Conservation (phyloP, 2,888 invertebrate genomes). For the Agelastica alni region DNA sequence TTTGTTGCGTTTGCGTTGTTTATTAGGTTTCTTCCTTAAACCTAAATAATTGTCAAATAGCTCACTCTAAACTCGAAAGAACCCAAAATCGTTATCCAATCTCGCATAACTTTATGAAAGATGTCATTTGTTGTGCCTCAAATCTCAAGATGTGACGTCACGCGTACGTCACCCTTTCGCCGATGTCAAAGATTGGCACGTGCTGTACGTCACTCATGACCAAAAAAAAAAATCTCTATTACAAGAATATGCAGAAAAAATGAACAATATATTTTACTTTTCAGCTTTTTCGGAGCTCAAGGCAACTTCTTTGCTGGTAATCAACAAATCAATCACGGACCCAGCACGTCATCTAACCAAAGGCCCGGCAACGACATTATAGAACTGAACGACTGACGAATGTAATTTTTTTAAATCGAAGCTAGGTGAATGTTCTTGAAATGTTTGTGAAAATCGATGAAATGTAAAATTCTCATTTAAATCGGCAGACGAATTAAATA, state of each 20-base stretch:
- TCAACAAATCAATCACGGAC: background rate
- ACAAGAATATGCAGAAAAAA: constrained; percentile 5
- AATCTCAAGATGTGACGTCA: too few species aligned
- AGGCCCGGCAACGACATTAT: too few species aligned
- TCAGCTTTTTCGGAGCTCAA: constrained; percentile 1
- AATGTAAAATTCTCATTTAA: background rate
- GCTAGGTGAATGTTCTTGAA: background rate
- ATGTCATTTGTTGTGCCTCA: too few species aligned
- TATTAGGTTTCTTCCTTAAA: too few species aligned
- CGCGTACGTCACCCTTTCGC: too few species aligned
- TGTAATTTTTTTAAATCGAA: background rate
- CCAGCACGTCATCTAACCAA: constrained; percentile 14
- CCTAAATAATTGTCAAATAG: too few species aligned
- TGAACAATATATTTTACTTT: background rate
- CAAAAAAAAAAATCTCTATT: too few species aligned
- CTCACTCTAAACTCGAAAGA: background rate
- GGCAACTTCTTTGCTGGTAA: background rate
- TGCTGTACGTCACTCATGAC: background rate
- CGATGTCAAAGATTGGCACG: background rate
- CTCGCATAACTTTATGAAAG: background rate
- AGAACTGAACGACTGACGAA: constrained; percentile 27
- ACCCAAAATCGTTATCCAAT: background rate
- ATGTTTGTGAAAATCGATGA: background rate
- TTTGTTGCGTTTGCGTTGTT: too few species aligned
- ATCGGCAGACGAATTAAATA: background rate